Conservation (phyloP, 2,797 vertebrate species). For the Falco biarmicus region DNA sequence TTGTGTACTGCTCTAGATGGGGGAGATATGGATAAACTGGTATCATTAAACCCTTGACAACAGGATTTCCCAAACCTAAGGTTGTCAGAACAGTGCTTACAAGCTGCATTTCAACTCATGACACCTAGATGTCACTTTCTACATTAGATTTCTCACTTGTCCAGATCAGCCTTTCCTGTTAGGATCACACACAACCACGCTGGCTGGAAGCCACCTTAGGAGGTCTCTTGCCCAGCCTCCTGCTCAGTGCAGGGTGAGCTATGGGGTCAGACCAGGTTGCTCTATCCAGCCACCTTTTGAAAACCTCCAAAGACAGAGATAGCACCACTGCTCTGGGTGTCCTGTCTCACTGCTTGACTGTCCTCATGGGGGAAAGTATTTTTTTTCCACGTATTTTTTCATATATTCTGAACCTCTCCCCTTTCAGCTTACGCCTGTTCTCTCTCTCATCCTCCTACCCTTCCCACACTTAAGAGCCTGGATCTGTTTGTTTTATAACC, state of each 20-base stretch:
- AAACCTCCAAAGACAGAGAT: neutral
- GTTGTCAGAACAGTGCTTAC: neutral
- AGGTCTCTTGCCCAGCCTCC: neutral
- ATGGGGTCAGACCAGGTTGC: neutral
- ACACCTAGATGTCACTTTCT: constrained; percentile 46
- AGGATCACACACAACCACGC: too few species aligned
- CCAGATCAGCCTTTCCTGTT: neutral
- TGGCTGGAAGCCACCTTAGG: neutral
- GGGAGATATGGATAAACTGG: neutral
- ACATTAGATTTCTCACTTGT: neutral
- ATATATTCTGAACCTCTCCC: neutral
- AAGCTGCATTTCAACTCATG: neutral
- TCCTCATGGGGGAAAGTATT: neutral
- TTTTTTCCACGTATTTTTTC: neutral
- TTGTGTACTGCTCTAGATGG: neutral
- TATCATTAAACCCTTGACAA: neutral
- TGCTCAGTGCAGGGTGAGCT: neutral
- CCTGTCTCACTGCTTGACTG: neutral
- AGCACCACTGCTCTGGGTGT: neutral
- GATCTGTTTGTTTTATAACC: neutral
- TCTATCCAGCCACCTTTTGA: neutral
- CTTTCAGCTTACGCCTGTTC: neutral
- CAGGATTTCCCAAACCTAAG: neutral
- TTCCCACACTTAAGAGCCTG: neutral
- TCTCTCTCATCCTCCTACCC: neutral